Evolutionary conservation across 2,113 vertebrate species (phyloP).

Genomic region (Rhizomys pruinosus): DNA sequence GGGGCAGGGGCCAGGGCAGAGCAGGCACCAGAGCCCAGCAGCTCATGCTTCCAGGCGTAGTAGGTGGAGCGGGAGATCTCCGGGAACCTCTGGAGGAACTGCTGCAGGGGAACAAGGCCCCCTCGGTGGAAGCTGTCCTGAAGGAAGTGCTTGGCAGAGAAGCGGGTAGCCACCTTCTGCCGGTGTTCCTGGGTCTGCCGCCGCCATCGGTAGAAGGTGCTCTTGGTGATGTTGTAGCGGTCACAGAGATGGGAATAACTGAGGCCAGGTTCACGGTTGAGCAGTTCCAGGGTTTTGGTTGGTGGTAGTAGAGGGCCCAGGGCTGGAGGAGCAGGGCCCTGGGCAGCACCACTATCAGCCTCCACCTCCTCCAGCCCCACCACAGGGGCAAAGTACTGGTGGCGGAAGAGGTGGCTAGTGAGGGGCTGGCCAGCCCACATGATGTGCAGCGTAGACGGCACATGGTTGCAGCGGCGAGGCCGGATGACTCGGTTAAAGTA

Average conservation of each 20-base stretch:
- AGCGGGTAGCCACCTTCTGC: slow-evolving; percentile 92
- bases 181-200: slow-evolving; percentile 93
- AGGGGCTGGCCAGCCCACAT: slow-evolving; percentile 96
- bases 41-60: slow-evolving; percentile 97
- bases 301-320: slow-evolving; percentile 79
- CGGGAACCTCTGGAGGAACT: slow-evolving; percentile 94
- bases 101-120: slow-evolving; percentile 92
- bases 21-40: slow-evolving; percentile 81
- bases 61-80: slow-evolving; percentile 97
- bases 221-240: slow-evolving; percentile 94
- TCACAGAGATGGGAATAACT: slow-evolving; percentile 92
- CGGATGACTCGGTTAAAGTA: slow-evolving; percentile 96
- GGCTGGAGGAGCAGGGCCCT: neutral
- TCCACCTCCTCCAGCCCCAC: slow-evolving; percentile 89
- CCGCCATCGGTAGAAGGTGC: slow-evolving; percentile 97
- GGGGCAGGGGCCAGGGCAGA: neutral
- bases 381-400: slow-evolving; percentile 93
- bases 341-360: slow-evolving; percentile 29
- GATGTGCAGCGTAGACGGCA: slow-evolving; percentile 91
- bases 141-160: slow-evolving; percentile 96
- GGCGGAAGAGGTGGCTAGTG: slow-evolving; percentile 90
- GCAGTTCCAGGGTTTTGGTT: slow-evolving; percentile 86
- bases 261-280: slow-evolving; percentile 87
- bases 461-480: slow-evolving; percentile 87
- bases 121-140: slow-evolving; percentile 93